Conservation (phyloP, 2,113 vertebrate genomes). For the Passer montanus region DNA sequence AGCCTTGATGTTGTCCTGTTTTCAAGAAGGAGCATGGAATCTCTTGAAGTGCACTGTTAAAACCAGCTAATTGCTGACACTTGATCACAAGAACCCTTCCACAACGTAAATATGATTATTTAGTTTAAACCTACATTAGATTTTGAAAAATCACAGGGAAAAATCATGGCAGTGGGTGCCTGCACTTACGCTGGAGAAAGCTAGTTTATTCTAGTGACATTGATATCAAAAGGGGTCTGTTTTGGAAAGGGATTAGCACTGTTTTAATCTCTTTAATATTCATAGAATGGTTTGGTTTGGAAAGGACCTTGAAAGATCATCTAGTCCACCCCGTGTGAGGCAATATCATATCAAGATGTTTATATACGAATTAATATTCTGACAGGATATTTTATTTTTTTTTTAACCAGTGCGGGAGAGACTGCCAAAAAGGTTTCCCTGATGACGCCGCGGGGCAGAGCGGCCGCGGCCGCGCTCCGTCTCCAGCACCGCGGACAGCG, state of each 20-base stretch:
- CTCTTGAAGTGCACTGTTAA: not conserved
- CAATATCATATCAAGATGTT: not conserved
- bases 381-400: not conserved
- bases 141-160: not conserved
- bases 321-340: not conserved
- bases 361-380: not conserved
- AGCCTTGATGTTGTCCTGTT: not conserved
- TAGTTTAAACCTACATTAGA: not conserved
- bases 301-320: not conserved
- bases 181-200: not conserved
- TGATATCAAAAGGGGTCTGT: not conserved
- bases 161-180: not conserved
- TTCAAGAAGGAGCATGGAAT: not conserved
- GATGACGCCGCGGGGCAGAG: fast-evolving
- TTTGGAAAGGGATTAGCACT: not conserved
- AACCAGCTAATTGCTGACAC: not conserved
- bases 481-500: conserved; percentile 46
- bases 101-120: not conserved
- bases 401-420: not conserved
- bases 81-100: not conserved
- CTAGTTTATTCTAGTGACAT: not conserved
- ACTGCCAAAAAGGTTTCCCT: fast-evolving
- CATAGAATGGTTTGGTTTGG: not conserved
- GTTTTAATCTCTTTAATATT: not conserved
- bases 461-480: fast-evolving